These are phyloP conservation scores for Rhinolophus ferrumequinum DNA, from an alignment of 2,113 vertebrate genomes.

Conservation along the genomic window DNA sequence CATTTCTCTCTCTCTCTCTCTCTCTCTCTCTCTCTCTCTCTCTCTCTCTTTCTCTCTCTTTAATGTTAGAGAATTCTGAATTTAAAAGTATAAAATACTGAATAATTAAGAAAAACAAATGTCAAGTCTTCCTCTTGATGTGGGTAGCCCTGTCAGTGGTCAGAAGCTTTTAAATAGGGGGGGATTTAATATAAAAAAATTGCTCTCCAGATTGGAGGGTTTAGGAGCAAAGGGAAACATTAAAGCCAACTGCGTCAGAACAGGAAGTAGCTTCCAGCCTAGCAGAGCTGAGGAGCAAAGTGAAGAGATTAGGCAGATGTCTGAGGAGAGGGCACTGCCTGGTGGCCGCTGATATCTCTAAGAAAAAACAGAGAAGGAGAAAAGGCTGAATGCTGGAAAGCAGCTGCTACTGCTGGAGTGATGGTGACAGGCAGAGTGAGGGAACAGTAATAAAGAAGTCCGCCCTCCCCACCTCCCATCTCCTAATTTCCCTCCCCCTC, in stretches of 20 bases:
- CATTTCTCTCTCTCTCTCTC: background rate
- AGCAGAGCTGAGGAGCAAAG: background rate
- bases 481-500: background rate
- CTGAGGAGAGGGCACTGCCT: accelerated
- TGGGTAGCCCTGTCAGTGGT: background rate
- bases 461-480: background rate
- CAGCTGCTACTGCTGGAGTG: background rate
- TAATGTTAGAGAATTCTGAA: background rate
- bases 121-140: background rate
- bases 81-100: background rate
- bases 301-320: background rate
- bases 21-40: background rate
- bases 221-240: background rate
- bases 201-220: background rate
- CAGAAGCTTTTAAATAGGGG: background rate
- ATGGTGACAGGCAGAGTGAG: background rate
- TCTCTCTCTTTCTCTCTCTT: background rate
- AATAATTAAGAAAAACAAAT: background rate
- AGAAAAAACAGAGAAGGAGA: background rate
- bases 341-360: background rate
- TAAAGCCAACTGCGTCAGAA: background rate
- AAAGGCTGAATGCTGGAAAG: background rate
- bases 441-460: background rate
- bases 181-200: background rate
- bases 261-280: background rate